These are phyloP conservation scores for Bathynomus jamesi DNA, from an alignment of 1,140 invertebrate species.

Conservation along the genomic window DNA sequence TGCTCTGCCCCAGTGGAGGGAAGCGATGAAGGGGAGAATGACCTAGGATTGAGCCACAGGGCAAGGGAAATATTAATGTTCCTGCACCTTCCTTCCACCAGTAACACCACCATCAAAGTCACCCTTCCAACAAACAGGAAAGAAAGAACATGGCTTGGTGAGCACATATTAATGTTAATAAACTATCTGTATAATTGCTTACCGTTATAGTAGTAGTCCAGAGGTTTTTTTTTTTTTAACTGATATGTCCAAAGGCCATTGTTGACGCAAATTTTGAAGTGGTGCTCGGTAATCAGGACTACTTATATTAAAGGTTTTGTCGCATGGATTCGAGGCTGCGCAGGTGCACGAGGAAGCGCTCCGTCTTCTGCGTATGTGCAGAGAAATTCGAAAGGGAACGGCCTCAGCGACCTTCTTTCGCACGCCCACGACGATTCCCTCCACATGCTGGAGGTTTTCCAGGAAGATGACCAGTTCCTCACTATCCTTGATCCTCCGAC, in stretches of 20 bases:
- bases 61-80: constrained; percentile 53
- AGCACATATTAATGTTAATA: constrained; percentile 14
- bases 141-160: constrained; percentile 55
- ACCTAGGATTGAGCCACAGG: constrained; percentile 40
- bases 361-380: constrained; percentile 77
- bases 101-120: constrained; percentile 47
- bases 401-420: constrained; percentile 63
- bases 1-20: not conserved
- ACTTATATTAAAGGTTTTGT: constrained; percentile 52
- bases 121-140: constrained; percentile 51
- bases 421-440: constrained; percentile 62
- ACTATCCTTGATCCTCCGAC: constrained; percentile 63
- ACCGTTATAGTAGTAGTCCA: not conserved
- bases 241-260: not conserved
- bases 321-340: constrained; percentile 74
- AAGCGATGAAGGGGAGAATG: constrained; percentile 13
- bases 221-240: not conserved
- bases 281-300: not conserved
- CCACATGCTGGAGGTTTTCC: constrained; percentile 60
- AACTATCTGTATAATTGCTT: not conserved
- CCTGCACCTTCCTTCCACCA: constrained; percentile 46
- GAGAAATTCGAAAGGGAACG: constrained; percentile 71
- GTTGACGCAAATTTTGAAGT: not conserved
- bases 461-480: constrained; percentile 73
- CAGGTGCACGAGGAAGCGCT: constrained; percentile 78